Evolutionary conservation across 2,113 vertebrate species (phyloP).

Genomic region (Heteronetta atricapilla): DNA sequence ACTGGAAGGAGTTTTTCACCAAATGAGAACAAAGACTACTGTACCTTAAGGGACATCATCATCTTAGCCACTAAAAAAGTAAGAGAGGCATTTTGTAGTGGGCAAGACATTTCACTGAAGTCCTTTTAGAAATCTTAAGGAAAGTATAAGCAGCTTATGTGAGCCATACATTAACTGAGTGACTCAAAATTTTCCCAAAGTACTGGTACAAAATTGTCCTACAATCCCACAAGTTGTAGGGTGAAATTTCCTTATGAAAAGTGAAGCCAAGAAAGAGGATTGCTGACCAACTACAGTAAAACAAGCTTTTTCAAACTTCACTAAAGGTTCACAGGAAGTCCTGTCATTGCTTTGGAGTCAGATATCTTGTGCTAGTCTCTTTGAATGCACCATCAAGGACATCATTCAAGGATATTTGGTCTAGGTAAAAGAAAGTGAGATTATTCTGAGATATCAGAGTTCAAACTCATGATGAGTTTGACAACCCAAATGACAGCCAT

Average conservation of each 20-base stretch:
- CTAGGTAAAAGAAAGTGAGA: background rate
- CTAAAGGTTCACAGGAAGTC: background rate
- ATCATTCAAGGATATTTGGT: background rate
- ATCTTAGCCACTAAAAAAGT: background rate
- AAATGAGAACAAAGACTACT: background rate
- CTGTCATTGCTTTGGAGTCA: background rate
- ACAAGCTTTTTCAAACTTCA: background rate
- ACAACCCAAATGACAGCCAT: background rate
- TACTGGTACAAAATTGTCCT: background rate
- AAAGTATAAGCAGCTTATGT: background rate
- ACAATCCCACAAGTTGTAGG: background rate
- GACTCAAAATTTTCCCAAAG: background rate
- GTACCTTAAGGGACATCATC: background rate
- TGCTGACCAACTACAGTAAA: background rate
- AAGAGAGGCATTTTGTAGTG: background rate
- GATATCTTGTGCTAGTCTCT: background rate
- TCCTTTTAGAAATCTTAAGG: background rate
- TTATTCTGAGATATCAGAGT: background rate
- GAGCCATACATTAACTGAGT: background rate
- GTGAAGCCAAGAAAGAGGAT: background rate
- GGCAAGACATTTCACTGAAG: background rate
- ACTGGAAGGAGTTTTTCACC: background rate
- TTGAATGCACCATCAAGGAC: background rate
- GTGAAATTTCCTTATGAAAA: background rate
- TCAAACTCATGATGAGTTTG: background rate